Percentiles rank a stretch among this genome's conserved stretches.
Evolutionary conservation across 23 tunicate species (phyloP).

Genomic region (Trididemnum clinides): DNA sequence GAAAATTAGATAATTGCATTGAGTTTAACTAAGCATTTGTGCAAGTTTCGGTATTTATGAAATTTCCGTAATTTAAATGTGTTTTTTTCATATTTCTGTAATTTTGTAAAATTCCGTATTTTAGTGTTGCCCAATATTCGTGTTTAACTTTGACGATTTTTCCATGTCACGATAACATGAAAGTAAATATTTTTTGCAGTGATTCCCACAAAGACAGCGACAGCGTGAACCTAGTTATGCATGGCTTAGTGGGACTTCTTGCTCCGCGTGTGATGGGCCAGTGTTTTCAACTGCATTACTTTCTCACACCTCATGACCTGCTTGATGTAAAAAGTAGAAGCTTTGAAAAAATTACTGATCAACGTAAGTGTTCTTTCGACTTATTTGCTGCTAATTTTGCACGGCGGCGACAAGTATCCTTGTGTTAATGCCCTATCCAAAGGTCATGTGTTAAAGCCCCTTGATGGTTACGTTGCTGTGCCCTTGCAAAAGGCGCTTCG

Average conservation of each 20-base stretch:
- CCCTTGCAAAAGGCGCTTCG: no score
- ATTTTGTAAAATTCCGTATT: no score
- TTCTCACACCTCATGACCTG: slow-evolving; percentile 81
- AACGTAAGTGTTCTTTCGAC: slow-evolving; percentile 19
- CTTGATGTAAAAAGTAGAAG: slow-evolving; percentile 28
- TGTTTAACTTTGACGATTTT: neutral
- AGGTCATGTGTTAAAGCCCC: no score
- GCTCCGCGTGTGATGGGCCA: slow-evolving; percentile 58
- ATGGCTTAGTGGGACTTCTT: slow-evolving; percentile 72
- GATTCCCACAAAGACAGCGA: slow-evolving; percentile 59
- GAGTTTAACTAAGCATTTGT: no score
- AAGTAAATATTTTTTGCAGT: slow-evolving; percentile 30
- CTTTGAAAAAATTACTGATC: neutral
- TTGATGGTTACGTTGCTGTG: no score
- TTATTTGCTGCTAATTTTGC: no score
- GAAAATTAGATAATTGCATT: no score
- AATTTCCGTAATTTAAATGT: no score
- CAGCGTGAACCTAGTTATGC: slow-evolving; percentile 34
- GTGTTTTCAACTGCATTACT: slow-evolving; percentile 47
- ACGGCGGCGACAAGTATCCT: no score
- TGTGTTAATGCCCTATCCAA: no score
- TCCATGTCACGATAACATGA: neutral
- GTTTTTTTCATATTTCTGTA: no score
- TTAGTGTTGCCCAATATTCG: neutral
- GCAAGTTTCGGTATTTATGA: no score